A percentile compares a stretch with the other conserved stretches of the same genome.
phyloP scores from a whole-genome alignment of 1,140 invertebrate genomes.

The Onthophagus taurus region DNA sequence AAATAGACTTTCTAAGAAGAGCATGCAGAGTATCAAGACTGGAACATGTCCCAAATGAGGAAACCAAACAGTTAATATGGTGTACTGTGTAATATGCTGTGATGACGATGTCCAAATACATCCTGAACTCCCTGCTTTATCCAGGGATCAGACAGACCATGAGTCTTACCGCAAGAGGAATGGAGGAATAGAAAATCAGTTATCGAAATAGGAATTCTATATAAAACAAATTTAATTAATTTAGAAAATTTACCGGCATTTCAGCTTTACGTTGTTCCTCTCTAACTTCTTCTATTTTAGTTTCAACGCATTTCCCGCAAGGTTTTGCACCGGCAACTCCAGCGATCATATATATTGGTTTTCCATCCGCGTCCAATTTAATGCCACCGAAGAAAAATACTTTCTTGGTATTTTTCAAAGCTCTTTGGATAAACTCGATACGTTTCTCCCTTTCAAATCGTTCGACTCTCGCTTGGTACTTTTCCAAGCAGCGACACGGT shows the following conservation, averaged over 20 bases:
- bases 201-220: too few species aligned
- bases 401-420: slow-evolving; percentile 16
- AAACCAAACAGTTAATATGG: too few species aligned
- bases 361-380: slow-evolving; percentile 14
- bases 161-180: too few species aligned
- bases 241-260: slow-evolving; percentile 3
- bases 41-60: too few species aligned
- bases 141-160: too few species aligned
- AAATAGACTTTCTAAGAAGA: too few species aligned
- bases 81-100: too few species aligned
- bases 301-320: slow-evolving; percentile 12
- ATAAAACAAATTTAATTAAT: not conserved
- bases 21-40: too few species aligned
- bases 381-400: slow-evolving; percentile 25
- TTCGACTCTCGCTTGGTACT: slow-evolving; percentile 16
- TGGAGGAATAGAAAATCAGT: too few species aligned
- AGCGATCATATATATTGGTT: slow-evolving; percentile 17
- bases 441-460: slow-evolving; percentile 15
- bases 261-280: slow-evolving; percentile 12
- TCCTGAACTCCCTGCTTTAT: too few species aligned
- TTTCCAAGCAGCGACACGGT: slow-evolving; percentile 20
- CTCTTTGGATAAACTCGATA: slow-evolving; percentile 15
- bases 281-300: not conserved
- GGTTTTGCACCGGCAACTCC: slow-evolving; percentile 8
- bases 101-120: too few species aligned